These are phyloP conservation scores for Carettochelys insculpta DNA, from an alignment of 2,113 vertebrate genomes.

Conservation along the genomic window DNA sequence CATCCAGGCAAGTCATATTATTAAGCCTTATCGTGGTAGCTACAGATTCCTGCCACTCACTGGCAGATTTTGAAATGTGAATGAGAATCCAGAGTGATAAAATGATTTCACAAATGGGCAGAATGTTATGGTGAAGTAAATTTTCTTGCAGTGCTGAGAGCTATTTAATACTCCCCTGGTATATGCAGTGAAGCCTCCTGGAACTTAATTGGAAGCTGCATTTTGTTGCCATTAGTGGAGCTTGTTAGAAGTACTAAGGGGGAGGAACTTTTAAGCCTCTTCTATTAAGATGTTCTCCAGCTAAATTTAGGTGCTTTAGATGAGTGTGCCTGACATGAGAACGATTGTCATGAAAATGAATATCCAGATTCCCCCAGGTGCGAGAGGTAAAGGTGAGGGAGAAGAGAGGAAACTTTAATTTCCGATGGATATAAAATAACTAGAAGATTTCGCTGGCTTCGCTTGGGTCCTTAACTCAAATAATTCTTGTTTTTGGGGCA, in stretches of 20 bases:
- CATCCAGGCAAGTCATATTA: not conserved
- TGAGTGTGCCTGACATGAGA: not conserved
- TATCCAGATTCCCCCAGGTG: not conserved
- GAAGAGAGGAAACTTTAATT: not conserved
- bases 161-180: not conserved
- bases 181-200: not conserved
- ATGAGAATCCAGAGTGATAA: not conserved
- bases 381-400: not conserved
- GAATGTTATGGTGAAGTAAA: not conserved
- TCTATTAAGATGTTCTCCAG: constrained; percentile 13
- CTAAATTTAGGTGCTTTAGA: not conserved
- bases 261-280: constrained; percentile 14
- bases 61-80: not conserved
- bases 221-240: constrained; percentile 20
- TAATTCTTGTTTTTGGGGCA: too few relatives aligned
- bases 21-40: constrained; percentile 2
- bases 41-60: not conserved
- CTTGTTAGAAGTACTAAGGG: not conserved
- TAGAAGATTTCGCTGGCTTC: too few relatives aligned
- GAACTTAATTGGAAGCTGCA: constrained; percentile 43
- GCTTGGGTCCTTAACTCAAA: too few relatives aligned
- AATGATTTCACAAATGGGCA: constrained; percentile 6
- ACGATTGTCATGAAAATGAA: not conserved
- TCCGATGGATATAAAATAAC: not conserved
- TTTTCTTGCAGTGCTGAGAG: constrained; percentile 16